These are phyloP conservation scores for Schizaphis graminum DNA, from an alignment of 2,888 invertebrate species.

Conservation along the genomic window DNA sequence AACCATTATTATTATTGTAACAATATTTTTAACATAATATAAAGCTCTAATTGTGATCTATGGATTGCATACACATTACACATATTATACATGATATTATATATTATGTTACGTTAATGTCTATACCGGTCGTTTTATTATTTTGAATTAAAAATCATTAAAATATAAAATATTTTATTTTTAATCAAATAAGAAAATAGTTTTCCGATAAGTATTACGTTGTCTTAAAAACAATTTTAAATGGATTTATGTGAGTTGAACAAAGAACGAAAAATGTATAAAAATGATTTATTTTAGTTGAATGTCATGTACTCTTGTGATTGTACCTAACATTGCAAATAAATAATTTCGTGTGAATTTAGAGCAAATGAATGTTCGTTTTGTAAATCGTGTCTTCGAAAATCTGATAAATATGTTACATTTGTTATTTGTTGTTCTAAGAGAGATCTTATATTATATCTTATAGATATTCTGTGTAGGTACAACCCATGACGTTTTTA, in stretches of 20 bases:
- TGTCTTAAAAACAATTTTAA: not conserved
- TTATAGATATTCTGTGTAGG: not conserved
- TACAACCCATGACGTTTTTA: not conserved
- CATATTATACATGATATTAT: not conserved
- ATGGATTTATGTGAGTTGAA: not conserved
- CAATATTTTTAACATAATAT: too few species aligned
- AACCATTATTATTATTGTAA: too few species aligned
- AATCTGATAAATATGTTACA: constrained; percentile 16
- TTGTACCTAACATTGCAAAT: not conserved
- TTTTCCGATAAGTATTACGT: not conserved
- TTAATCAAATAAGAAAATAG: not conserved
- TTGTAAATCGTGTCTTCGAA: constrained; percentile 46
- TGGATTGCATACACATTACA: not conserved
- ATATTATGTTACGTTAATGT: not conserved
- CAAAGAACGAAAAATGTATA: not conserved
- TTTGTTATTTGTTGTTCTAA: not conserved
- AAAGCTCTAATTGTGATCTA: not conserved
- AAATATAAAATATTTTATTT: not conserved
- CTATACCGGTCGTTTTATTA: not conserved
- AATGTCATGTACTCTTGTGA: not conserved
- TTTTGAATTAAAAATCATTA: not conserved
- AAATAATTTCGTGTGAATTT: not conserved
- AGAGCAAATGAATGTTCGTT: not conserved
- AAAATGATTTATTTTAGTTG: constrained; percentile 12
- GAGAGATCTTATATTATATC: too few species aligned